Evolutionary conservation across 2,797 vertebrate species (phyloP).

Genomic region (Tapera naevia): DNA sequence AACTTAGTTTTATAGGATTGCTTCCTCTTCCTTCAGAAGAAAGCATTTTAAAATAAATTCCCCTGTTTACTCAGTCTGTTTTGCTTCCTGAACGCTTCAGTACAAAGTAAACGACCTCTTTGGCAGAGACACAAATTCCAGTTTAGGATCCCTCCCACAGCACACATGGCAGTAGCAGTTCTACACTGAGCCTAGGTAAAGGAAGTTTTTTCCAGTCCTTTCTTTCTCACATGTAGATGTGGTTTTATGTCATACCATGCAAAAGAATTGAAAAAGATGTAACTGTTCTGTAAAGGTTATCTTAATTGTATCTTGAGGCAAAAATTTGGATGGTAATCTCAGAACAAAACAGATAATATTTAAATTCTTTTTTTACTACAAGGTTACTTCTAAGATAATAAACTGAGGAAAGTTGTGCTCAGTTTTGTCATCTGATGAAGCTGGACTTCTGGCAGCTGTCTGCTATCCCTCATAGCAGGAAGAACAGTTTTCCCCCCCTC

Average conservation of each 20-base stretch:
- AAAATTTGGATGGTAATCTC: not conserved
- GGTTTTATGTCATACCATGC: not conserved
- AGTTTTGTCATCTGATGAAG: not conserved
- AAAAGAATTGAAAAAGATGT: not conserved
- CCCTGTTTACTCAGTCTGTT: not conserved
- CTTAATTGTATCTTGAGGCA: not conserved
- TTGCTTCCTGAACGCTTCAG: not conserved
- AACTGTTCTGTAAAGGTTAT: not conserved
- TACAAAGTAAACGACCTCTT: not conserved
- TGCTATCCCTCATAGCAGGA: not conserved
- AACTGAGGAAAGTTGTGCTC: not conserved
- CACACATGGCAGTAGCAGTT: not conserved
- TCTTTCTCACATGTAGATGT: not conserved
- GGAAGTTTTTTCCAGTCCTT: not conserved
- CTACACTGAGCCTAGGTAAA: not conserved
- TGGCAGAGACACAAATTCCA: not conserved
- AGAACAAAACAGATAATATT: not conserved
- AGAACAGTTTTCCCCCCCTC: not conserved
- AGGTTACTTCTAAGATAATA: not conserved
- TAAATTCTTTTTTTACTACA: not conserved
- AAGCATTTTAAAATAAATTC: not conserved
- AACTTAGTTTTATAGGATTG: not conserved
- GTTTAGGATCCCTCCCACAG: not conserved
- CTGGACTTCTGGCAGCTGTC: not conserved
- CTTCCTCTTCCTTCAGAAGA: not conserved